These are phyloP conservation scores for Zoroaster sp. DNA, from an alignment of 53 echinoderm and acorn worm species.

Conservation along the genomic window DNA sequence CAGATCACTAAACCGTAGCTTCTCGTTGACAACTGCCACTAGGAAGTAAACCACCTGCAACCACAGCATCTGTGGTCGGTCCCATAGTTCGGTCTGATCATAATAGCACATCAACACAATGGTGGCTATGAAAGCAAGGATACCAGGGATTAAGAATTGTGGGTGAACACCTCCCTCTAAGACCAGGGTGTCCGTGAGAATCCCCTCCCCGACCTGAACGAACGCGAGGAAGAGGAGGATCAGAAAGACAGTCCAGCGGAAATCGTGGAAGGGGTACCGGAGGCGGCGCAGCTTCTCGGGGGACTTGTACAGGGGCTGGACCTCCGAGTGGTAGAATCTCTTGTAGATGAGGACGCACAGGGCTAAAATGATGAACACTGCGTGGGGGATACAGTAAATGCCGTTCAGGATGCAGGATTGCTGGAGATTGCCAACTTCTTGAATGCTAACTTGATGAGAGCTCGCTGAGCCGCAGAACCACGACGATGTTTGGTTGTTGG, in stretches of 20 bases:
- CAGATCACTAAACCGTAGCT: conserved; percentile 22
- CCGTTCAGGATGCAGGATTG: conserved; percentile 17
- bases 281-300: conserved; percentile 13
- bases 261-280: conserved; percentile 1
- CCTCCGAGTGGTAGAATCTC: not conserved
- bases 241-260: conserved; percentile 4
- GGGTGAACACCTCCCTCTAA: conserved; percentile 16
- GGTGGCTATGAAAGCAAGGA: conserved; percentile 26
- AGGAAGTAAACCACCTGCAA: conserved; percentile 38
- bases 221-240: not conserved
- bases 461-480: conserved; percentile 32
- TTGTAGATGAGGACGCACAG: not conserved
- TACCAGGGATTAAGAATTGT: conserved; percentile 14
- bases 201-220: conserved; percentile 41
- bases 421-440: not conserved
- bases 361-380: not conserved
- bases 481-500: not conserved
- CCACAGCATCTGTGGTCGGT: conserved; percentile 25
- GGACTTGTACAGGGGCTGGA: not conserved
- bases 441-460: not conserved
- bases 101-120: not conserved
- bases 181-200: conserved; percentile 41
- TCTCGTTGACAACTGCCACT: conserved; percentile 1
- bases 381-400: conserved; percentile 48
- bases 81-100: conserved; percentile 43